These are phyloP conservation scores for Gopherus evgoodei DNA, from an alignment of 2,113 vertebrate genomes.

Conservation along the genomic window DNA sequence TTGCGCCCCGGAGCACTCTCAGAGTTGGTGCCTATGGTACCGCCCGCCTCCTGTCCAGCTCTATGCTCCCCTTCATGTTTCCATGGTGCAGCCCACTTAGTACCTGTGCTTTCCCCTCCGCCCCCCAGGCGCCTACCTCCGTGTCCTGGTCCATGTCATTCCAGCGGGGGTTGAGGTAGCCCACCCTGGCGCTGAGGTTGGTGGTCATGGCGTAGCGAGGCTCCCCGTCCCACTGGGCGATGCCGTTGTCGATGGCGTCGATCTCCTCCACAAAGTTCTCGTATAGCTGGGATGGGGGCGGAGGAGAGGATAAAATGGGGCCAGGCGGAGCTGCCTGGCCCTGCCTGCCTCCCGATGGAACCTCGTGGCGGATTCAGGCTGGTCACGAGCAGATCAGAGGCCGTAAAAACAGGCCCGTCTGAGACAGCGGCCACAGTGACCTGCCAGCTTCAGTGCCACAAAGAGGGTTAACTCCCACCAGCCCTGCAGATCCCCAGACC, in stretches of 20 bases:
- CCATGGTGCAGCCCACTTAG: neutral
- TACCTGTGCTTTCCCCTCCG: neutral
- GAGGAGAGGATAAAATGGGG: too few relatives aligned
- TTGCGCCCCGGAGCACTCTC: too few relatives aligned
- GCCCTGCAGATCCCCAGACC: too few relatives aligned
- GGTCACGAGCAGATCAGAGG: too few relatives aligned
- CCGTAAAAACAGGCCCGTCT: too few relatives aligned
- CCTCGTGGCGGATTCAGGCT: too few relatives aligned
- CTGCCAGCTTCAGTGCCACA: too few relatives aligned
- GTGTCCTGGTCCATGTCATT: slow-evolving; percentile 90
- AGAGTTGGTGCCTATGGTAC: too few relatives aligned
- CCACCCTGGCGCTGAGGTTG: slow-evolving; percentile 89
- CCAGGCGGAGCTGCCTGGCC: neutral
- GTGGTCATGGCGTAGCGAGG: slow-evolving; percentile 87
- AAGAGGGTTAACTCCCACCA: too few relatives aligned
- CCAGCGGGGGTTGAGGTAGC: slow-evolving; percentile 92
- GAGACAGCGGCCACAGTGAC: too few relatives aligned
- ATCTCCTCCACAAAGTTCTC: slow-evolving; percentile 96
- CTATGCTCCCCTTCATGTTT: neutral
- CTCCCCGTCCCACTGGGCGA: slow-evolving; percentile 88
- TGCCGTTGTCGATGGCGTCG: slow-evolving; percentile 94
- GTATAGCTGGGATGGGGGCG: slow-evolving; percentile 82
- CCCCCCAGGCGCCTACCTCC: slow-evolving; percentile 60
- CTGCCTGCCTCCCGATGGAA: neutral
- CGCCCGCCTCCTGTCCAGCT: too few relatives aligned